phyloP scores from a whole-genome alignment of 2,797 vertebrate species.

The Cynodonichthys magdalenae region DNA sequence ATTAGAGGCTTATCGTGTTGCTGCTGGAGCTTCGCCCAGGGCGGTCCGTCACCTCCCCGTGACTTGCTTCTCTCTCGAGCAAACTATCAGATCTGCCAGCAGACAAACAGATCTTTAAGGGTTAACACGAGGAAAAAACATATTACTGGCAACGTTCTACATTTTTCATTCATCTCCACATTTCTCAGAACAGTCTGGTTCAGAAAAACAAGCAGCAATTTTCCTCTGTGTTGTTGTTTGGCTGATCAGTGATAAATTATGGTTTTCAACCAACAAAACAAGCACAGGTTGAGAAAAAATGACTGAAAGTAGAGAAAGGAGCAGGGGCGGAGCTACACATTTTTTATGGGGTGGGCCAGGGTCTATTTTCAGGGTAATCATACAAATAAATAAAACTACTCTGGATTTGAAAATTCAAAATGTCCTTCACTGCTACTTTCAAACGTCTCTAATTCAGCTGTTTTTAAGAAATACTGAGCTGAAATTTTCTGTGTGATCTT shows the following conservation, averaged over 20 bases:
- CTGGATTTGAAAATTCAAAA: no score
- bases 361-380: no score
- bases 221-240: conserved; percentile 2
- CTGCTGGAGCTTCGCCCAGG: conserved; percentile 22
- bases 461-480: no score
- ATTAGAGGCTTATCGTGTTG: conserved; percentile 48
- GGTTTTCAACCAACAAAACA: conserved; percentile 25
- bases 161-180: conserved; percentile 3
- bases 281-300: conserved; percentile 5
- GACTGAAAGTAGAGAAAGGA: neutral
- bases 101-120: conserved; percentile 33
- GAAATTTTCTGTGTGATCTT: no score
- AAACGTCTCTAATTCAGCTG: no score
- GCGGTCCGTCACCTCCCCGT: conserved; percentile 47
- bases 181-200: conserved; percentile 13
- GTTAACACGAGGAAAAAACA: conserved; percentile 22
- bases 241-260: conserved; percentile 28
- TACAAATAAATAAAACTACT: no score
- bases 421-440: no score
- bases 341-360: no score
- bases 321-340: no score
- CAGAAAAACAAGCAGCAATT: conserved; percentile 13
- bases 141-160: conserved; percentile 20
- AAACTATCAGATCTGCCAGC: conserved; percentile 13
- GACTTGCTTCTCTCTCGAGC: conserved; percentile 44